phyloP scores from a whole-genome alignment of 2,888 invertebrate genomes.

The Andricus curvator region DNA sequence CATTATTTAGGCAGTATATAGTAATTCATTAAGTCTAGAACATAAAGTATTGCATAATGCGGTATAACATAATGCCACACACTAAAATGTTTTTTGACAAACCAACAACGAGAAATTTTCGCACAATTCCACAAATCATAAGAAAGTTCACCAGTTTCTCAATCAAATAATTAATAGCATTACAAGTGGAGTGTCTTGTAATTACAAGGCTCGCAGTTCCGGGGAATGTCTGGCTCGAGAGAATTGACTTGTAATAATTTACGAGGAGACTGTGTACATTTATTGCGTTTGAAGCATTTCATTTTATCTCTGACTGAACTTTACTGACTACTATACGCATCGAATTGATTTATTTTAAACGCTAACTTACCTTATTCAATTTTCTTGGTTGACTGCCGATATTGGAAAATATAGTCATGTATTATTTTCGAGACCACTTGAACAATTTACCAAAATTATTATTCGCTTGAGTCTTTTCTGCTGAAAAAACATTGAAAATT shows the following conservation, averaged over 20 bases:
- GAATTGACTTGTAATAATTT: conserved; percentile 38
- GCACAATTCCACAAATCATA: conserved; percentile 56
- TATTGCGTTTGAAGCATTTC: conserved; percentile 24
- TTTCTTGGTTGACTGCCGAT: background rate
- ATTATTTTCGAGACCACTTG: background rate
- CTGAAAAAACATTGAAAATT: background rate
- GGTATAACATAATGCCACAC: background rate
- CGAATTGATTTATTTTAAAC: conserved; percentile 22
- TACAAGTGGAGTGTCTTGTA: conserved; percentile 55
- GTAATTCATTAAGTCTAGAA: background rate
- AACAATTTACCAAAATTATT: background rate
- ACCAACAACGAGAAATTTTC: conserved; percentile 43
- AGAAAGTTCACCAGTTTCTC: conserved; percentile 55
- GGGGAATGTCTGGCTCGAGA: conserved; percentile 14
- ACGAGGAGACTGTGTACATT: conserved; percentile 19
- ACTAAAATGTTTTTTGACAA: conserved; percentile 42
- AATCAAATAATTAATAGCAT: conserved; percentile 56
- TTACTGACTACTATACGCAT: conserved; percentile 29
- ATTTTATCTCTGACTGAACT: conserved; percentile 27
- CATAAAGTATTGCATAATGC: background rate
- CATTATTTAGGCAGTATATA: background rate
- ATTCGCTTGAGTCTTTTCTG: background rate
- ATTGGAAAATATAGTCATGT: background rate
- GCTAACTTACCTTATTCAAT: background rate
- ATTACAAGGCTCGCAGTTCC: conserved; percentile 49